Evolutionary conservation across 2,113 vertebrate species (phyloP).

Genomic region (Apodemus speciosus): DNA sequence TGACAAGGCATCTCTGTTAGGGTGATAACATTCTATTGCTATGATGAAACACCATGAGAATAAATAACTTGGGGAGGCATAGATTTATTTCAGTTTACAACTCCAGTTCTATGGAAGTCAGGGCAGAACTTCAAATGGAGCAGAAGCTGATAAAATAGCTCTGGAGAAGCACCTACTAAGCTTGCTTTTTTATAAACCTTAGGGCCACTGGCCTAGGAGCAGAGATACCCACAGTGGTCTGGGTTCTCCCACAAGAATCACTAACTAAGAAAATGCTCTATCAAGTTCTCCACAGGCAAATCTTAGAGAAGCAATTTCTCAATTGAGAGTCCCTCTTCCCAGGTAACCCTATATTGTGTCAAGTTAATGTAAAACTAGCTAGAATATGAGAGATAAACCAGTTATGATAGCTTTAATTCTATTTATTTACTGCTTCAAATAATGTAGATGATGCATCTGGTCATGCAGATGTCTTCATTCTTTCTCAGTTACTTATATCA

Average conservation of each 20-base stretch:
- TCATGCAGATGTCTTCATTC: background rate
- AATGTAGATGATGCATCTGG: background rate
- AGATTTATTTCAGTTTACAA: no score
- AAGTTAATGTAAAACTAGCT: background rate
- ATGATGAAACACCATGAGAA: background rate
- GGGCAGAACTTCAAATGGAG: background rate
- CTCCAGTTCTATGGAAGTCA: background rate
- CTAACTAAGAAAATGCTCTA: background rate
- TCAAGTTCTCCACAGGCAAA: no score
- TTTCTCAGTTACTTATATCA: background rate
- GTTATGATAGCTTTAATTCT: slow-evolving; percentile 6
- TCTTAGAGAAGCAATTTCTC: background rate
- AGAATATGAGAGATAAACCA: background rate
- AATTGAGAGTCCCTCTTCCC: background rate
- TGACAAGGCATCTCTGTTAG: background rate
- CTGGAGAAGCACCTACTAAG: no score
- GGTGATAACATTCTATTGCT: background rate
- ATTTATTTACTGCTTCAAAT: background rate
- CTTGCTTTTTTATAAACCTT: background rate
- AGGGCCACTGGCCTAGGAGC: background rate
- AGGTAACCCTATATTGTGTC: background rate
- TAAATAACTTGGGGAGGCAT: background rate
- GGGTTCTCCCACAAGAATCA: background rate
- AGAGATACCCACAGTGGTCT: no score
- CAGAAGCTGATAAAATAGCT: background rate